Evolutionary conservation across 1,140 invertebrate genomes (phyloP).

Genomic region (Pogonus chalceus): DNA sequence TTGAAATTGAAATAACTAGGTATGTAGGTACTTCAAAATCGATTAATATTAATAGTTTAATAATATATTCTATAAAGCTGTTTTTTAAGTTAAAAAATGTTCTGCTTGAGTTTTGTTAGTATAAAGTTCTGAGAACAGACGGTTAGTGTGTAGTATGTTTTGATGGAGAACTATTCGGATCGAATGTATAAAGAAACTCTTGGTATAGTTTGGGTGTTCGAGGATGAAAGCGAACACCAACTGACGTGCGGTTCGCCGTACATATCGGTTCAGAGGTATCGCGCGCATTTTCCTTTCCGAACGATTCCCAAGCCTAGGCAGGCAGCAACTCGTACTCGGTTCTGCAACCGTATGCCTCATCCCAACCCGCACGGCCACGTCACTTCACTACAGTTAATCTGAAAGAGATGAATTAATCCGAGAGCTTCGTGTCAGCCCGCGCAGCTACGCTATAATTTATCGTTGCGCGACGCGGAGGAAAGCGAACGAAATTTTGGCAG

Average conservation of each 20-base stretch:
- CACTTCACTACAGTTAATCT: slow-evolving; percentile 30
- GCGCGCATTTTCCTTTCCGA: not conserved
- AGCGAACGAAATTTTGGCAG: slow-evolving; percentile 4
- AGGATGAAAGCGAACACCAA: not conserved
- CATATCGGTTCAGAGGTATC: not conserved
- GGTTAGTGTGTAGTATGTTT: too few relatives aligned
- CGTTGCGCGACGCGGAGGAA: not conserved
- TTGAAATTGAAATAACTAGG: too few relatives aligned
- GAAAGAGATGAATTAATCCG: slow-evolving; percentile 33
- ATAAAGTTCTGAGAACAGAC: too few relatives aligned
- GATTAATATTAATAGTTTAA: too few relatives aligned
- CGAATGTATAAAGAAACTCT: too few relatives aligned
- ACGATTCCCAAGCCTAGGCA: not conserved
- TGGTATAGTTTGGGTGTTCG: too few relatives aligned
- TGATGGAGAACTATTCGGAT: too few relatives aligned
- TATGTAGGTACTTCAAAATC: too few relatives aligned
- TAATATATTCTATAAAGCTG: too few relatives aligned
- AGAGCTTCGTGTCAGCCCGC: slow-evolving; percentile 3
- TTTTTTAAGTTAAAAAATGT: too few relatives aligned
- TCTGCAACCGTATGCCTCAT: not conserved
- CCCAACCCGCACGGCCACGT: slow-evolving; percentile 11
- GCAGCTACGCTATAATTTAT: not conserved
- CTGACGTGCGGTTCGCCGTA: not conserved
- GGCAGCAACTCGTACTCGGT: not conserved
- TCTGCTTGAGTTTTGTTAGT: too few relatives aligned